Evolutionary conservation across 2,888 invertebrate genomes (phyloP).

Genomic region (Calephelis perditalis): DNA sequence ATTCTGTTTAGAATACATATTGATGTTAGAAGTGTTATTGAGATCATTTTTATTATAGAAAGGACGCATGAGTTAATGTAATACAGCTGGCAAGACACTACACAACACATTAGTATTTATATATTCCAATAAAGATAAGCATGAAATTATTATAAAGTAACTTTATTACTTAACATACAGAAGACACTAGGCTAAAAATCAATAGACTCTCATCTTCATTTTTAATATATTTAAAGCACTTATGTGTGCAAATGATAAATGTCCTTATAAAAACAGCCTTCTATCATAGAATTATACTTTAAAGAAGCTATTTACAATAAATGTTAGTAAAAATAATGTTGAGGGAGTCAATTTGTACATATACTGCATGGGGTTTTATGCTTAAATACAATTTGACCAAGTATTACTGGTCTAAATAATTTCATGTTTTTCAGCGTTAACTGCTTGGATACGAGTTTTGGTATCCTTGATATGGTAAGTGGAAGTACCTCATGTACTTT

Average conservation of each 20-base stretch:
- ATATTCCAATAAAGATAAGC: neutral
- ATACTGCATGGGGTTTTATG: conserved; percentile 33
- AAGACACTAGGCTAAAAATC: no score
- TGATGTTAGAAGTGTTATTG: neutral
- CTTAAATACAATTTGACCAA: conserved; percentile 32
- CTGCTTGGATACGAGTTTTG: conserved; percentile 72
- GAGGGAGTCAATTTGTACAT: conserved; percentile 14
- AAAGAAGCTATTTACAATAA: no score
- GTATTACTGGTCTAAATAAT: conserved; percentile 53
- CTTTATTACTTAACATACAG: no score
- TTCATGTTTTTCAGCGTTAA: conserved; percentile 74
- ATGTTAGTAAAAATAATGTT: no score
- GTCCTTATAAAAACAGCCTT: no score
- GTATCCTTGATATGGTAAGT: conserved; percentile 72
- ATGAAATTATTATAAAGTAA: conserved; percentile 6
- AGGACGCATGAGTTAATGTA: neutral
- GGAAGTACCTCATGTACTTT: conserved; percentile 69
- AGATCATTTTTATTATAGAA: neutral
- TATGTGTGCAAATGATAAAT: no score
- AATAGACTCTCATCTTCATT: no score
- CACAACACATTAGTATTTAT: neutral
- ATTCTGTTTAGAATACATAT: conserved; percentile 5
- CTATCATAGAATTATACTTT: no score
- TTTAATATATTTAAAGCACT: no score
- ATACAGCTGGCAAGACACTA: conserved; percentile 32